A percentile compares a stretch with the other conserved stretches of the same genome.
These are phyloP conservation scores for Camponotus fellah DNA, from an alignment of 2,888 invertebrate genomes.

Conservation along the genomic window DNA sequence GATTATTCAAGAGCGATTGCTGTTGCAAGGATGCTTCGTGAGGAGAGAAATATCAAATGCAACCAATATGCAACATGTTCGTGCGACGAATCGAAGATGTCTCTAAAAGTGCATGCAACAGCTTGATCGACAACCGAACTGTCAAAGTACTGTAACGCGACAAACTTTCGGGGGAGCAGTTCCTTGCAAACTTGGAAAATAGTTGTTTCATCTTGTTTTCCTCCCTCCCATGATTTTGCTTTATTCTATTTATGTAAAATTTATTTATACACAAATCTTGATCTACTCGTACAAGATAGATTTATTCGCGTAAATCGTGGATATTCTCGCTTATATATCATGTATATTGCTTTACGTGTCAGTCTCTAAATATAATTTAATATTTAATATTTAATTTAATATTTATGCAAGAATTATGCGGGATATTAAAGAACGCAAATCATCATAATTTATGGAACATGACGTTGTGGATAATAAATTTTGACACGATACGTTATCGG, in stretches of 20 bases:
- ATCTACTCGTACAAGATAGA: not conserved
- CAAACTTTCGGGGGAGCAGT: not conserved
- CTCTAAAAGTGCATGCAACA: not conserved
- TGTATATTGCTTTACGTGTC: not conserved
- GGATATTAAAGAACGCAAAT: not conserved
- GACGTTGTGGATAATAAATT: constrained; percentile 13
- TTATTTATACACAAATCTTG: not conserved
- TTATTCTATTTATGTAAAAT: not conserved
- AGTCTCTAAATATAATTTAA: not conserved
- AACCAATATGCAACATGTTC: not conserved
- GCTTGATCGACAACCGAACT: constrained; percentile 5
- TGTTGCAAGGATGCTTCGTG: not conserved
- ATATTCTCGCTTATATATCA: not conserved
- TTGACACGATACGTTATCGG: constrained; percentile 4
- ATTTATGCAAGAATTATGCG: not conserved
- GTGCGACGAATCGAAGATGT: not conserved
- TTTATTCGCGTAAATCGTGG: not conserved
- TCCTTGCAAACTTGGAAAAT: not conserved
- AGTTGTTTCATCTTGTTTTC: constrained; percentile 3
- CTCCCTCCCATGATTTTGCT: not conserved
- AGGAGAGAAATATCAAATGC: not conserved
- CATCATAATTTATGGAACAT: not conserved
- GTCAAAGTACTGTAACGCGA: constrained; percentile 12
- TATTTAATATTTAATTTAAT: not conserved
- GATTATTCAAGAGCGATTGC: constrained; percentile 7